Evolutionary conservation across 2,888 invertebrate genomes (phyloP), one percentile per base, ranked within the genome.

Genomic region (Galerucella pusilla): DNA sequence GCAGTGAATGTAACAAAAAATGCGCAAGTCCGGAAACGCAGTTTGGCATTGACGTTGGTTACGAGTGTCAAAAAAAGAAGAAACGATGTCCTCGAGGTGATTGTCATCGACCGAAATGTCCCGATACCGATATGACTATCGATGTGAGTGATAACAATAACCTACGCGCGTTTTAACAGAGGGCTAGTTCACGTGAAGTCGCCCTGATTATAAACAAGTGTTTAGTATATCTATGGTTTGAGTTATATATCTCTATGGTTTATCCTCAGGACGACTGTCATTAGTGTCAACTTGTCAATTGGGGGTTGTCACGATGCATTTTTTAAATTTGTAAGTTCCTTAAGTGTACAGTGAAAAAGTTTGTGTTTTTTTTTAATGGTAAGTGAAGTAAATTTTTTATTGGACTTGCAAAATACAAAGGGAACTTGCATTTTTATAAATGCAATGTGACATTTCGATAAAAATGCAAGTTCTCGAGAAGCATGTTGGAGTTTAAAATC

Each of bases 381-480:
- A 75, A 77, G 75, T 77, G 71, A 9, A 60, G 28, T 49, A 60
- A 49, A 74, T 57, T 57, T 57, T 35, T 12, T 28, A 61, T 61
- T 35, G 4, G 0, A 61, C 7, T 35, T 61, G n/a, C 28, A 61
- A 61, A 60, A 61, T 20, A 75, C 67, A 67, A 63, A 68, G 76
- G 78, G 78, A 76, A 78, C 75, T 78, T 78, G 78, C 78, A 69
- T 71, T 75, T 69, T 64, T 71, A 68, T 45, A 49, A 67, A 68
- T 67, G 69, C 63, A 68, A 72, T 71, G 54, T 70, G 28, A 49
- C 35, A 20, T 63, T 60, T 54, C 16, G 20, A 60, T 20, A 72
- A 71, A 72, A 66, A 68, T 71, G 78, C 78, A 76, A 78, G 78
- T 78, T 78, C 76, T 75, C 75, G 57, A n/a, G 52, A 14, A 64